phyloP scores from a whole-genome alignment of 2,113 vertebrate species.

The Calidris pugnax region DNA sequence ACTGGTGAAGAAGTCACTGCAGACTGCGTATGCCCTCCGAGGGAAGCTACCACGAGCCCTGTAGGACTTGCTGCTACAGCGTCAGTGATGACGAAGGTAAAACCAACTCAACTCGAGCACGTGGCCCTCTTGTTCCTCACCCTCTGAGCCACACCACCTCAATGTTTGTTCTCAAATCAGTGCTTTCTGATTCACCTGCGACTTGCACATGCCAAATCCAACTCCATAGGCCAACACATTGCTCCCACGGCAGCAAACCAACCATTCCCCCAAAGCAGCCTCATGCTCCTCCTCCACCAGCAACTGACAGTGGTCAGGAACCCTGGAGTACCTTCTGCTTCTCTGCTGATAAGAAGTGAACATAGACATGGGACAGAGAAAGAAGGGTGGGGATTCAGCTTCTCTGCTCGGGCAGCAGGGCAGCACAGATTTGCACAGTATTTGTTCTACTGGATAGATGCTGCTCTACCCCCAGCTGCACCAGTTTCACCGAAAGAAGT shows the following conservation, averaged over 20 bases:
- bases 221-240: neutral
- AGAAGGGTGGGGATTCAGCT: neutral
- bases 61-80: neutral
- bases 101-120: fast-evolving
- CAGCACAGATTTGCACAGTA: neutral
- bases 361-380: neutral
- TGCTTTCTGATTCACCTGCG: neutral
- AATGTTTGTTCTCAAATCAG: neutral
- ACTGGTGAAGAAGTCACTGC: neutral
- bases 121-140: neutral
- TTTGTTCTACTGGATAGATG: neutral
- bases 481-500: neutral
- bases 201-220: neutral
- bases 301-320: neutral
- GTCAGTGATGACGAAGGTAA: neutral
- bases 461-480: neutral
- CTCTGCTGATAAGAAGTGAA: neutral
- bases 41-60: neutral
- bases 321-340: neutral
- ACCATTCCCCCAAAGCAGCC: neutral
- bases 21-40: neutral
- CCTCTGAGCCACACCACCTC: neutral
- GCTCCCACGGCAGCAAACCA: neutral
- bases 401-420: neutral
- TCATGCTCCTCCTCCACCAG: neutral